Evolutionary conservation across 2,888 invertebrate species (phyloP), one percentile per base, ranked within the genome.

Genomic region (Drosophila putrida): DNA sequence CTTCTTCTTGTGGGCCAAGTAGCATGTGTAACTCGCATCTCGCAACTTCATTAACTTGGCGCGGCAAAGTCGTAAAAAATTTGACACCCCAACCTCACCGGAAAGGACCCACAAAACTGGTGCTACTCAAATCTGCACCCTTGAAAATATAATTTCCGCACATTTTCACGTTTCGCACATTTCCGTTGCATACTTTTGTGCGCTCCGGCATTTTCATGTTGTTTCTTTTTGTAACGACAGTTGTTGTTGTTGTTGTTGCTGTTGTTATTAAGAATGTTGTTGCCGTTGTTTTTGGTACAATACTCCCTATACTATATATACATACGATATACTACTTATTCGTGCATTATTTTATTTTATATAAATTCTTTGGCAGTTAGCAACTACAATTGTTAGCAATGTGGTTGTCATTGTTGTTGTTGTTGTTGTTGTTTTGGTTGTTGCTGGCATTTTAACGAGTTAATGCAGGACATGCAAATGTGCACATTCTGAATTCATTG

Each of bases 381-480:
- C 50, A 80, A 74, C 71, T 60, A 71, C 68, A 59, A 44, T 59
- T 47, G 69, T 66, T 58, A 64, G 62, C 49, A 50, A 73, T 69
- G 54, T 57, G 61, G 54, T 46, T 59, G 28, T 49, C 61, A 53
- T 33, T 58, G 55, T 38, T 55, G 51, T 44, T 68, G 66, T 58
- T 51, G 57, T 41, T 20, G 41, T 13, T 41, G 39, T 4, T 9
- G 39, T 41, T 68, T 55, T 44, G 71, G 63, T 53, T 71, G 74
- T 51, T 59, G 54, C 67, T 84, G 87, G 81, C 87, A 88, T 90
- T 86, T 85, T 74, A 90, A 90, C 88, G 89, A 89, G 89, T 87
- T 87, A 90, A 89, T 89, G 88, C 90, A 87, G 85, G 85, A 90
- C 86, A 86, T 90, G 90, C 89, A 89, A 87, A 90, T 85, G 82